Conservation (phyloP, 2,888 invertebrate genomes). For the Horisme vitalbata region DNA sequence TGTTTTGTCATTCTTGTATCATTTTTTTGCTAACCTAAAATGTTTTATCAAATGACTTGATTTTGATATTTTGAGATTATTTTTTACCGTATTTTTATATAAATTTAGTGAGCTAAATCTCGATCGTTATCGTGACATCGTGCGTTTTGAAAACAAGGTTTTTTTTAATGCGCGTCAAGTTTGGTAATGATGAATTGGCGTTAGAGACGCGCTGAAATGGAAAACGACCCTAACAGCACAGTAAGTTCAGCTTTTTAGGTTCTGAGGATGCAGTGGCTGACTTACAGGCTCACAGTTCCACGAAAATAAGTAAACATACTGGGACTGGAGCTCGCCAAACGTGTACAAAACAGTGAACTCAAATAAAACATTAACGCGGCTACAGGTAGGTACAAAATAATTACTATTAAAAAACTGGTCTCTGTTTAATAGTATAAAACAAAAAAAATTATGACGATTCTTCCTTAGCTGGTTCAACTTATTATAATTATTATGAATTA, state of each 20-base stretch:
- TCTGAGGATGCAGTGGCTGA: neutral
- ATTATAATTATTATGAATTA: no score
- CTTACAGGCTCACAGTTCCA: neutral
- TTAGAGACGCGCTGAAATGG: constrained; percentile 72
- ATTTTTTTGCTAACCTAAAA: constrained; percentile 83
- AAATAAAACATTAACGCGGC: no score
- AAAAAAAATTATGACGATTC: no score
- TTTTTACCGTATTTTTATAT: constrained; percentile 79
- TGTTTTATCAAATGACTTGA: constrained; percentile 82
- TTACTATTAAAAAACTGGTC: no score
- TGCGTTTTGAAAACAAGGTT: constrained; percentile 54
- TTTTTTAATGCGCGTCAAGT: constrained; percentile 69
- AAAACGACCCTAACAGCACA: constrained; percentile 80
- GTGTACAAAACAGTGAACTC: constrained; percentile 10
- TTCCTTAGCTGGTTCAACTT: no score
- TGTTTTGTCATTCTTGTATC: constrained; percentile 75
- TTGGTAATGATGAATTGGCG: constrained; percentile 72
- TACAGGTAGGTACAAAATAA: no score
- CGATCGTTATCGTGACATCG: constrained; percentile 69
- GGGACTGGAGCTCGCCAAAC: constrained; percentile 1
- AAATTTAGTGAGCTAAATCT: constrained; percentile 77
- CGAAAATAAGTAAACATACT: neutral
- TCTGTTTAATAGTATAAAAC: no score
- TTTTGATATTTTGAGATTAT: constrained; percentile 72
- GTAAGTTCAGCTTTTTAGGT: constrained; percentile 57